A percentile compares a stretch with the other conserved stretches of the same genome.
Conservation (phyloP, 1,140 invertebrate species). For the Epicauta chinensis region DNA sequence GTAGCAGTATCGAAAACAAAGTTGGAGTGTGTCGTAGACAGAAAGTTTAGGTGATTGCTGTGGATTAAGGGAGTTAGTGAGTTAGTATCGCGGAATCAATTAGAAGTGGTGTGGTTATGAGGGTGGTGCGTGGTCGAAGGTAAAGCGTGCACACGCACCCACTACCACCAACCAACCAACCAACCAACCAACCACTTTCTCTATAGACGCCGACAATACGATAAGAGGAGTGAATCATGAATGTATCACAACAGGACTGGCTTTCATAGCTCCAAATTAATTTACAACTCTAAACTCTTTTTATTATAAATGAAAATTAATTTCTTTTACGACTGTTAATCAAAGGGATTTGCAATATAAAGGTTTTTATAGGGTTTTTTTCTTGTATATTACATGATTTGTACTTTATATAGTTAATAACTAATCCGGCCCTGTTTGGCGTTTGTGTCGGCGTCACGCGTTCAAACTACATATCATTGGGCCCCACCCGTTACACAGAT, state of each 20-base stretch:
- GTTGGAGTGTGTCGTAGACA: background rate
- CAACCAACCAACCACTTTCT: constrained; percentile 5
- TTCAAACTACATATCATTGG: constrained; percentile 31
- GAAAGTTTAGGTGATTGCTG: constrained; percentile 19
- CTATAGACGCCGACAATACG: constrained; percentile 3
- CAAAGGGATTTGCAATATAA: too few species aligned
- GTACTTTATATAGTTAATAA: too few species aligned
- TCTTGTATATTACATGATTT: too few species aligned
- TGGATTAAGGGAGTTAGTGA: constrained; percentile 16
- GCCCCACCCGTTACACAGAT: constrained; percentile 31
- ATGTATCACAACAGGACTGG: constrained; percentile 8
- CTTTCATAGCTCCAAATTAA: constrained; percentile 17
- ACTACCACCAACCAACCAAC: too few species aligned
- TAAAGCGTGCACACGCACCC: constrained; percentile 15
- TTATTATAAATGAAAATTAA: too few species aligned
- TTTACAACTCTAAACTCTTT: too few species aligned
- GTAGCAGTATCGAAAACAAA: background rate
- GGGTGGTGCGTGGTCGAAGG: background rate
- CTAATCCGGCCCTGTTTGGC: too few species aligned
- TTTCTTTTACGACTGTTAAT: too few species aligned
- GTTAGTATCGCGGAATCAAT: constrained; percentile 21
- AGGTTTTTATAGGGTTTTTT: too few species aligned
- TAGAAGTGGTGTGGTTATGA: constrained; percentile 12
- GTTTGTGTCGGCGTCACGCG: constrained; percentile 30
- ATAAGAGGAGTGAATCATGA: constrained; percentile 20